Percentiles rank a stretch among this genome's conserved stretches.
Evolutionary conservation across 2,797 vertebrate genomes (phyloP).

Genomic region (Uromys caudimaculatus): DNA sequence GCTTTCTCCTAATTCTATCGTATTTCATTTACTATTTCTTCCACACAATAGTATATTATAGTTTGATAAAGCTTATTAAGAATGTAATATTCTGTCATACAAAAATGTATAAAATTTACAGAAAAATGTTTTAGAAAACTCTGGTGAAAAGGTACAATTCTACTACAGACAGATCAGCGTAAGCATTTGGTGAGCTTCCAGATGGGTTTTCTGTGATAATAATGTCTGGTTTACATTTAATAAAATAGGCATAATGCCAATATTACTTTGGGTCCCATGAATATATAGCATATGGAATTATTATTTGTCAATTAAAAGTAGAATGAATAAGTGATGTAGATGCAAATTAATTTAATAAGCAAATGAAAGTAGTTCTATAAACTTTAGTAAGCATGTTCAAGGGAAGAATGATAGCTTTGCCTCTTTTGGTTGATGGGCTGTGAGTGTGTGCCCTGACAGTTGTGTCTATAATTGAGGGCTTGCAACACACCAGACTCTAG

Average conservation of each 20-base stretch:
- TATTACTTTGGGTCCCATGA: background rate
- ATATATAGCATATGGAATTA: background rate
- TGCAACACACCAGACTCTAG: background rate
- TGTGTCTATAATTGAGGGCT: background rate
- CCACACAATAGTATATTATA: background rate
- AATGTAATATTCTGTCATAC: background rate
- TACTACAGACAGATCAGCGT: background rate
- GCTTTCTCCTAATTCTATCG: background rate
- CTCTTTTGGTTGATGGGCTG: background rate
- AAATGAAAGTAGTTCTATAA: background rate
- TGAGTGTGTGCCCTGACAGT: background rate
- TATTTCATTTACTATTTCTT: slow-evolving; percentile 29
- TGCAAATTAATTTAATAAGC: slow-evolving; percentile 1
- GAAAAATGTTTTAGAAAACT: background rate
- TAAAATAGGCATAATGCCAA: background rate
- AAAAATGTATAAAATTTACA: slow-evolving; percentile 38
- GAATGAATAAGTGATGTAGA: background rate
- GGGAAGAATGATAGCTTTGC: background rate
- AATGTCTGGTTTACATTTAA: slow-evolving; percentile 4
- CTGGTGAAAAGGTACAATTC: background rate
- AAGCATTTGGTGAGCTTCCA: background rate
- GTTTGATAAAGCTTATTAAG: slow-evolving; percentile 19
- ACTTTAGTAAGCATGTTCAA: background rate
- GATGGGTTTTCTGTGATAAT: background rate
- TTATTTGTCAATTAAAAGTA: background rate